These are phyloP conservation scores for Melanargia galathea DNA, from an alignment of 2,888 invertebrate species.

Conservation along the genomic window DNA sequence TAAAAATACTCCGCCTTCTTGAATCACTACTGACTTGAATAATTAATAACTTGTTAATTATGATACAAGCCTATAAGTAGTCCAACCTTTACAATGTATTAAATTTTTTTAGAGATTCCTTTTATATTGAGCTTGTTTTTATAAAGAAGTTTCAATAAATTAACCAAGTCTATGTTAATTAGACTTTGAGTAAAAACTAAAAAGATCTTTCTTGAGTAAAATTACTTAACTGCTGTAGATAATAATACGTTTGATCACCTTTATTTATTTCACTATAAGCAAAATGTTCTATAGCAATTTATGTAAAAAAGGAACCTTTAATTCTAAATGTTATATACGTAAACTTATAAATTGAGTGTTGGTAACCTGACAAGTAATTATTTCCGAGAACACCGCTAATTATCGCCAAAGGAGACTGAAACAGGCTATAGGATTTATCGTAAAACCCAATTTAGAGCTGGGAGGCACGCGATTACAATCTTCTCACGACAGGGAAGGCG, in stretches of 20 bases:
- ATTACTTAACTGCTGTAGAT: neutral
- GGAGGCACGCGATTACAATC: conserved; percentile 82
- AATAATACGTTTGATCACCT: no score
- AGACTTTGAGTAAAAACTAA: neutral
- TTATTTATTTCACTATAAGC: no score
- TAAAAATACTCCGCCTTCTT: conserved; percentile 72
- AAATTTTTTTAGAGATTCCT: conserved; percentile 13
- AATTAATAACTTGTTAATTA: conserved; percentile 79
- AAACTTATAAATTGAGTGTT: neutral
- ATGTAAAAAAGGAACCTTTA: no score
- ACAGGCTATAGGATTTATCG: conserved; percentile 78
- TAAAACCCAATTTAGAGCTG: conserved; percentile 80
- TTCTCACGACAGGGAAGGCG: conserved; percentile 82
- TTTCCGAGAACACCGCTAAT: conserved; percentile 52
- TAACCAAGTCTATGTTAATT: neutral
- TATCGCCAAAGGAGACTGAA: conserved; percentile 73
- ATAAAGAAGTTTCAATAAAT: conserved; percentile 5
- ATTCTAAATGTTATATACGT: no score
- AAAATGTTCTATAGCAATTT: no score
- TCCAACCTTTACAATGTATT: conserved; percentile 65
- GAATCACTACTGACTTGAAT: conserved; percentile 69
- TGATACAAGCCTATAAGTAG: conserved; percentile 72
- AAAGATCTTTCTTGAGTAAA: neutral
- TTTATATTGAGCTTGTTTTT: conserved; percentile 3
- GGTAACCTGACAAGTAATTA: conserved; percentile 24